Percentiles rank a stretch among this genome's conserved stretches.
Conservation (phyloP, 1,140 invertebrate species). For the Limonius californicus region DNA sequence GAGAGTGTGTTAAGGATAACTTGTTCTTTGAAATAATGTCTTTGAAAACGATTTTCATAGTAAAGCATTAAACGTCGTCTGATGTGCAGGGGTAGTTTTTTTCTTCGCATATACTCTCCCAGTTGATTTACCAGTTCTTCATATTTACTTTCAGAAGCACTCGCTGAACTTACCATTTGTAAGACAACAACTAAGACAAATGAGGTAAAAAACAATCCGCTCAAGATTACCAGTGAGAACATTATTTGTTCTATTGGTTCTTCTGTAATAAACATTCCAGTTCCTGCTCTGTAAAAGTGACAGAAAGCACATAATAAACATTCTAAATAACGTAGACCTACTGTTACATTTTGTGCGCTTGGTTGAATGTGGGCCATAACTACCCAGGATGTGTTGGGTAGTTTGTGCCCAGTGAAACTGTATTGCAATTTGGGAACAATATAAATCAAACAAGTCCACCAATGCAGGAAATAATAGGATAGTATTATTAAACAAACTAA, state of each 20-base stretch:
- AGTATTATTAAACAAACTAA: slow-evolving; percentile 15
- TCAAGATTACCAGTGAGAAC: slow-evolving; percentile 11
- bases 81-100: slow-evolving; percentile 17
- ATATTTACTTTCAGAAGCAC: slow-evolving; percentile 27
- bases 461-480: slow-evolving; percentile 17
- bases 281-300: slow-evolving; percentile 19
- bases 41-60: slow-evolving; percentile 27
- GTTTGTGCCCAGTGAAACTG: not conserved
- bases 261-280: not conserved
- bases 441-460: slow-evolving; percentile 22
- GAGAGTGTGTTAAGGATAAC: slow-evolving; percentile 27
- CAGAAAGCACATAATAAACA: slow-evolving; percentile 17
- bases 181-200: slow-evolving; percentile 21
- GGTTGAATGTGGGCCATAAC: slow-evolving; percentile 2
- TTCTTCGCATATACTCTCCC: slow-evolving; percentile 21
- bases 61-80: slow-evolving; percentile 18
- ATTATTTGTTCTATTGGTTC: slow-evolving; percentile 16
- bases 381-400: slow-evolving; percentile 15
- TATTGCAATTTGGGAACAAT: slow-evolving; percentile 10
- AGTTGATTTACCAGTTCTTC: slow-evolving; percentile 24
- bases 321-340: slow-evolving; percentile 13
- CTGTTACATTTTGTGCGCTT: not conserved
- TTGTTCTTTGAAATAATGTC: slow-evolving; percentile 20
- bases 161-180: slow-evolving; percentile 18
- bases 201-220: slow-evolving; percentile 12